phyloP scores from a whole-genome alignment of 2,888 invertebrate species.

The Pinctada fucata region DNA sequence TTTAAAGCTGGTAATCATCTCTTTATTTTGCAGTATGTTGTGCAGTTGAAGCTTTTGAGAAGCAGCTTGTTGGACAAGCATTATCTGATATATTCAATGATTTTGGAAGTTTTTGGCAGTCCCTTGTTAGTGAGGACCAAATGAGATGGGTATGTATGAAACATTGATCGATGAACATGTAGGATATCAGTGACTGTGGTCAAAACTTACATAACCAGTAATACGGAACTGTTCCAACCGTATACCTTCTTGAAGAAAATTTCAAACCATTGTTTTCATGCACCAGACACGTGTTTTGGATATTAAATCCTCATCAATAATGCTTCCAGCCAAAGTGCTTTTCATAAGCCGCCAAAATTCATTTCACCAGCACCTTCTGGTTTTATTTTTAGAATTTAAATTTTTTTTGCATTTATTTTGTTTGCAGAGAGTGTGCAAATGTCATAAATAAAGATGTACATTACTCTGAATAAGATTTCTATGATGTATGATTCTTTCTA shows the following conservation, averaged over 20 bases:
- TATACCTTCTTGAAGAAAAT: too few relatives aligned
- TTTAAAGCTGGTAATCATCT: too few relatives aligned
- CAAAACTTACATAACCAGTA: neutral
- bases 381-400: too few relatives aligned
- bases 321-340: too few relatives aligned
- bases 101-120: constrained; percentile 89
- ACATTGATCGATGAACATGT: neutral
- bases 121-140: constrained; percentile 90
- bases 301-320: too few relatives aligned
- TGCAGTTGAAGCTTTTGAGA: constrained; percentile 85
- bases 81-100: constrained; percentile 84
- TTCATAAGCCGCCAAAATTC: too few relatives aligned
- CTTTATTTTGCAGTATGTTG: constrained; percentile 81
- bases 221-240: neutral
- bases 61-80: constrained; percentile 84
- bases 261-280: too few relatives aligned
- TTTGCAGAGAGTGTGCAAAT: neutral
- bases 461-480: neutral
- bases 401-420: neutral
- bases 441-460: neutral
- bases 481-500: constrained; percentile 42
- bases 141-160: constrained; percentile 87
- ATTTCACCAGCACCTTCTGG: too few relatives aligned
- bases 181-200: too few relatives aligned
- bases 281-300: too few relatives aligned